Base-by-base conservation (phyloP, 2,113 vertebrate species). In the Mellivora capensis region DNA sequence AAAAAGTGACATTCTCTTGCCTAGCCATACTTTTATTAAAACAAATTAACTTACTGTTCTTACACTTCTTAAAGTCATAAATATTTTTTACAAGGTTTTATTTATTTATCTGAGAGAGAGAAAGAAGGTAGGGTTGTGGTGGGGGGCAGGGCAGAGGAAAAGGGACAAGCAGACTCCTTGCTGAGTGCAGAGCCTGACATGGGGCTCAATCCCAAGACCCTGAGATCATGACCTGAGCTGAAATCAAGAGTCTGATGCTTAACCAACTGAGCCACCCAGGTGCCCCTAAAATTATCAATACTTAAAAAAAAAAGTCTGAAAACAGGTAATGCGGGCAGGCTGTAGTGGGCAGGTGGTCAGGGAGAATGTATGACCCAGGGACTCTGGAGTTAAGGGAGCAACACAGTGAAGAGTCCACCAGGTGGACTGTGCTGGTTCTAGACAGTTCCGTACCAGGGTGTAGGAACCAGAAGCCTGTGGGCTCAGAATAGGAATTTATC, bases 381-480 rank as follows among this genome's bases (percentile, higher is more conserved):
- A 23, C 27, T 13, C 18, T 21, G 9, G 34, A 64, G 59, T 18
- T 11, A 7, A 47, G 5, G 34, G 7, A 54, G 39, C 2, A 0
- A 13, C 7, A 3, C 0, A 0, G 3, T 2, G 34, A 69, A 37
- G 18, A 21, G 34, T 20, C n/a, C 67, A 44, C 25, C 29, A 18
- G 2, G 1, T 3, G 6, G 25, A 7, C 18, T 5, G 2, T 3
- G 7, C 4, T 34, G 15, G 25, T 52, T 76, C 31, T 23, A 72
- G 62, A 44, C 14, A 21, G 82, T 18, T 13, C 23, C 20, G 1
- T 1, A n/a, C 3, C 27, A 49, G 61, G 59, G 25, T 57, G 42
- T 9, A n/a, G 49, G 31, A 79, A 21, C 7, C n/a, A 20, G 64
- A 86, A 67, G 14, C 9, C 1, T 34, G 21, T 2, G 27, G n/a